Base-by-base conservation (phyloP, 2,113 vertebrate species). In the Suricata suricatta region DNA sequence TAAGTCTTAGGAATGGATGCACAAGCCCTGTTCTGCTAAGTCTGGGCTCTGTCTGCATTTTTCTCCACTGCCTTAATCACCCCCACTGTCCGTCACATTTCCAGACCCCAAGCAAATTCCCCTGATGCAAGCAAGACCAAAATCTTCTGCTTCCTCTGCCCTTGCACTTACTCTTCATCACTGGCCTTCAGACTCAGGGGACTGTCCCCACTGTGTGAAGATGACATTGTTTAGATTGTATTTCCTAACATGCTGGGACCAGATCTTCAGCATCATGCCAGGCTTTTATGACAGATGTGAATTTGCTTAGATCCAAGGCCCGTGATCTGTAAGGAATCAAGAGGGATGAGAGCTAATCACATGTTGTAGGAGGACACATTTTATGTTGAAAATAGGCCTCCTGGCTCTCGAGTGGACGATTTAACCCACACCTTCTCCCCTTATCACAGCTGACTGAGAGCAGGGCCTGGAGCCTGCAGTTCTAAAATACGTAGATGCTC, bases 291-390 rank as follows among this genome's bases (percentile, higher is more conserved):
- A 96, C 90, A 94, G 88, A 97, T 95, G 41, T 68, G 93, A 96
- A 90, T 93, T 88, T 96, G 19, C 23, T 93, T 90, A 86, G 72
- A 92, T 83, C 50, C 71, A 60, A 68, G 33, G 72, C 19, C 52
- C 10, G 27, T 50, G 52, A 96, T 91, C 72, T 97, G 94, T 31
- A 88, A 93, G 84, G 96, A 97, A 96, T 97, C 94, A 96, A 72
- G 60, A 23, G 21, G 16, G 47, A 96, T 93, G 71, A 94, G 5
- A 97, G 60, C 5, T 90, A 94, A 85, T 89, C 69, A 71, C 11
- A 82, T 91, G 50, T 80, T 77, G 57, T 57, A 68, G 74, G 31
- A 95, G 76, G 90, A 63, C 15, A 82, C 10, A 6, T 96, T 97
- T 96, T 81, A 79, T 88, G 72, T 63, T 94, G 87, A 93, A 96